Conservation (phyloP, 2,888 invertebrate species). For the Dasysyrphus tricinctus region DNA sequence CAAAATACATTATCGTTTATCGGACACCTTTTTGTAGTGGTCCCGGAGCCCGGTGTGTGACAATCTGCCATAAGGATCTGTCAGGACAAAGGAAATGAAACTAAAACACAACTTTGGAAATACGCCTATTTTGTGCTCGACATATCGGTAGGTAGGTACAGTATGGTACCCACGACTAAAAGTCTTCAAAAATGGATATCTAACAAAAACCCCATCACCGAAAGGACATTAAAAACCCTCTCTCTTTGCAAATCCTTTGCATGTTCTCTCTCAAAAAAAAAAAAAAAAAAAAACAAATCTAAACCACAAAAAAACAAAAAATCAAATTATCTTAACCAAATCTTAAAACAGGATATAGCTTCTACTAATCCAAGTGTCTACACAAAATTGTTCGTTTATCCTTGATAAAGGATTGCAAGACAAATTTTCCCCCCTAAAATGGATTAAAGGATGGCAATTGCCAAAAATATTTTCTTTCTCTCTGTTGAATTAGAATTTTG, state of each 20-base stretch:
- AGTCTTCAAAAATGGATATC: constrained; percentile 6
- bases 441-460: constrained; percentile 67
- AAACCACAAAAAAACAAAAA: neutral
- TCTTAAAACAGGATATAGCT: constrained; percentile 53
- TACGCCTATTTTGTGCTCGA: constrained; percentile 55
- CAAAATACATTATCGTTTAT: constrained; percentile 72
- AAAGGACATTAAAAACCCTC: constrained; percentile 36
- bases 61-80: constrained; percentile 68
- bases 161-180: constrained; percentile 64
- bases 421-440: constrained; percentile 28
- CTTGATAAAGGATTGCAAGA: constrained; percentile 14
- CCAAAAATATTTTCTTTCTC: constrained; percentile 45
- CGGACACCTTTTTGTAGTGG: constrained; percentile 64
- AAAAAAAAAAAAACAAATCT: neutral
- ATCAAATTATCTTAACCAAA: constrained; percentile 50
- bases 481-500: constrained; percentile 47
- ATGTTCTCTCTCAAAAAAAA: constrained; percentile 41
- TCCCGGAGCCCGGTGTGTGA: constrained; percentile 51
- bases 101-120: constrained; percentile 40
- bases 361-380: constrained; percentile 65
- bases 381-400: constrained; percentile 42
- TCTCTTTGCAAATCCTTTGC: constrained; percentile 46
- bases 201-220: constrained; percentile 7
- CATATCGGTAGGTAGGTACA: constrained; percentile 69
- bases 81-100: constrained; percentile 28